These are phyloP conservation scores for Synchiropus splendidus DNA, from an alignment of 2,113 vertebrate genomes.

Conservation along the genomic window DNA sequence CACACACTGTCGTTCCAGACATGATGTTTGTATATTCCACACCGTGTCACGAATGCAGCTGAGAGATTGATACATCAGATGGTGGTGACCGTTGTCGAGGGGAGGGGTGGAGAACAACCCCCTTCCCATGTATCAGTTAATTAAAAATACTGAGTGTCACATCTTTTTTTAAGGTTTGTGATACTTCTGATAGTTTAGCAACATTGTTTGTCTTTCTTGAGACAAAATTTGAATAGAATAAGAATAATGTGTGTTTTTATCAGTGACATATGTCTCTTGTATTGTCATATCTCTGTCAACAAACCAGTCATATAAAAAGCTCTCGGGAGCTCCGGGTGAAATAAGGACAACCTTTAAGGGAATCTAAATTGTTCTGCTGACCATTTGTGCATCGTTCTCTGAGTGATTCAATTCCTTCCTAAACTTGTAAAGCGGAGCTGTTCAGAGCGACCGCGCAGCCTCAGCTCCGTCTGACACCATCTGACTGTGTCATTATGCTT, in stretches of 20 bases:
- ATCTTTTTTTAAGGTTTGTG: neutral
- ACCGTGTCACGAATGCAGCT: conserved; percentile 45
- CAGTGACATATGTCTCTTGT: no score
- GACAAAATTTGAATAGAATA: no score
- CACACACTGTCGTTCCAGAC: conserved; percentile 38
- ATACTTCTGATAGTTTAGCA: conserved; percentile 4
- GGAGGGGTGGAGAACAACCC: conserved; percentile 1
- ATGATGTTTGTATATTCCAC: conserved; percentile 50
- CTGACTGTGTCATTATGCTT: conserved; percentile 71
- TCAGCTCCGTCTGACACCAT: conserved; percentile 51
- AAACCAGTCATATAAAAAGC: no score
- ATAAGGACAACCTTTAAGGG: no score
- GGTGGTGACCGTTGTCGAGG: conserved; percentile 3
- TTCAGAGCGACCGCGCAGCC: conserved; percentile 32
- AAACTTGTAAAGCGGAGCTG: conserved; percentile 21
- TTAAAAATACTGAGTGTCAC: conserved; percentile 6
- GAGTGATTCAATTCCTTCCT: conserved; percentile 19
- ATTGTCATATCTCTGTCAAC: no score
- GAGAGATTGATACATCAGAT: conserved; percentile 42
- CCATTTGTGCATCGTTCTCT: conserved; percentile 9
- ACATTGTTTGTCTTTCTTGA: no score
- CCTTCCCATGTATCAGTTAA: conserved; percentile 16
- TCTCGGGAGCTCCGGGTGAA: no score
- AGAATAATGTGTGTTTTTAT: no score
- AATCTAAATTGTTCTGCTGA: no score